A percentile compares a stretch with the other conserved stretches of the same genome.
phyloP scores from a whole-genome alignment of 2,888 invertebrate genomes.

The Torymus texanus region DNA sequence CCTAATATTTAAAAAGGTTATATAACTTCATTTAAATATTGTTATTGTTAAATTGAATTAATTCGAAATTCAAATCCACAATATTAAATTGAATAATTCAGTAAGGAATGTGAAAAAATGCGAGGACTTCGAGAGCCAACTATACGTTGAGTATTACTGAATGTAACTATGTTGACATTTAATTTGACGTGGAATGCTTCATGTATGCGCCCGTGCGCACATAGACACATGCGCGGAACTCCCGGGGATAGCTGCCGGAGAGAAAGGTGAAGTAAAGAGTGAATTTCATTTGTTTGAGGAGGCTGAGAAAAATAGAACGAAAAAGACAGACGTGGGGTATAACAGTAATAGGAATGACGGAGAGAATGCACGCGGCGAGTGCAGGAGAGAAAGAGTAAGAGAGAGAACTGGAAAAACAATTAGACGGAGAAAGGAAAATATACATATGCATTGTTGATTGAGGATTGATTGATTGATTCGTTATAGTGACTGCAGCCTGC shows the following conservation, averaged over 20 bases:
- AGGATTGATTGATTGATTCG: not conserved
- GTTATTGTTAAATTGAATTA: too few relatives aligned
- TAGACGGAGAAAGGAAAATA: not conserved
- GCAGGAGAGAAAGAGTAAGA: not conserved
- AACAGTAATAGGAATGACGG: not conserved
- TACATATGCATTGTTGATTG: not conserved
- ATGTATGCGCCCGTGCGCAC: not conserved
- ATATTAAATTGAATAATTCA: too few relatives aligned
- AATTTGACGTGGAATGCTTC: too few relatives aligned
- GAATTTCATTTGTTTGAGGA: slow-evolving; percentile 16
- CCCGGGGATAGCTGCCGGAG: not conserved
- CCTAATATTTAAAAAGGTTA: too few relatives aligned
- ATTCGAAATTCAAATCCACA: too few relatives aligned
- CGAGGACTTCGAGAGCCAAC: too few relatives aligned
- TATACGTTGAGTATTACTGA: too few relatives aligned
- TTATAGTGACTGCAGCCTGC: not conserved
- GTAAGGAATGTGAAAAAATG: too few relatives aligned
- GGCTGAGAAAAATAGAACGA: not conserved
- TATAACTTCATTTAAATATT: too few relatives aligned
- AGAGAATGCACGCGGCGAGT: too few relatives aligned
- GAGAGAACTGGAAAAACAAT: slow-evolving; percentile 2
- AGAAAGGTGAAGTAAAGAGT: slow-evolving; percentile 17
- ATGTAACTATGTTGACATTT: too few relatives aligned
- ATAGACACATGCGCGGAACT: not conserved
- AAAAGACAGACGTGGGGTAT: not conserved